These are phyloP conservation scores for Troglohyphantes excavatus DNA, from an alignment of 2,888 invertebrate species.

Conservation along the genomic window DNA sequence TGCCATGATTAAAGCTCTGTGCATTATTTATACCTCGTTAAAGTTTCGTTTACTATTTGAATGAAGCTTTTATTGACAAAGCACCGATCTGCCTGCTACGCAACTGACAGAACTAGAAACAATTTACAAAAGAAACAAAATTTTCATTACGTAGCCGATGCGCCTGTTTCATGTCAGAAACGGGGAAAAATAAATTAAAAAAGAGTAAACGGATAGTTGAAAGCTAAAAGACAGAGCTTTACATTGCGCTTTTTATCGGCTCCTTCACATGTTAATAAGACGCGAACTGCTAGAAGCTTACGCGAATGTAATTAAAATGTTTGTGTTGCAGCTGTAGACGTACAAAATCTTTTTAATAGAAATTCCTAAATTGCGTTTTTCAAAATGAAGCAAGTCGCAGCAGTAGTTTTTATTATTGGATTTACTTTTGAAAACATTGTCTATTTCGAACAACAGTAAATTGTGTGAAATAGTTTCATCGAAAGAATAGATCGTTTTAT, in stretches of 20 bases:
- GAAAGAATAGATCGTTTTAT: too few species aligned
- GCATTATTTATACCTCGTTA: background rate
- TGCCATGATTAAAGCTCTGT: background rate
- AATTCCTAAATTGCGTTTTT: too few species aligned
- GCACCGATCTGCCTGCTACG: background rate
- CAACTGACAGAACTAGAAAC: background rate
- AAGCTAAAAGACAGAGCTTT: background rate
- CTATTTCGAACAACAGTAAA: too few species aligned
- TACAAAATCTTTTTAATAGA: too few species aligned
- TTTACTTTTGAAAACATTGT: too few species aligned
- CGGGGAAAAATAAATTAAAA: background rate
- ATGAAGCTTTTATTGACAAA: slow-evolving; percentile 1
- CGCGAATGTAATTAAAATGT: background rate
- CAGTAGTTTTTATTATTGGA: too few species aligned
- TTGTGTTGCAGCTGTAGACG: background rate
- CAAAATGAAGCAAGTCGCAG: too few species aligned
- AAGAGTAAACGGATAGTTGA: background rate
- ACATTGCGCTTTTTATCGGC: background rate
- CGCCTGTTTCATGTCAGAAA: background rate
- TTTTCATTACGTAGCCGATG: background rate
- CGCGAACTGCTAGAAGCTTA: background rate
- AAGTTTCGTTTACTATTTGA: background rate
- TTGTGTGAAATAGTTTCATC: too few species aligned
- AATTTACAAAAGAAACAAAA: background rate
- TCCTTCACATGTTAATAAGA: background rate